Base-by-base conservation (phyloP, 2,888 invertebrate species). In the Archips xylosteana region DNA sequence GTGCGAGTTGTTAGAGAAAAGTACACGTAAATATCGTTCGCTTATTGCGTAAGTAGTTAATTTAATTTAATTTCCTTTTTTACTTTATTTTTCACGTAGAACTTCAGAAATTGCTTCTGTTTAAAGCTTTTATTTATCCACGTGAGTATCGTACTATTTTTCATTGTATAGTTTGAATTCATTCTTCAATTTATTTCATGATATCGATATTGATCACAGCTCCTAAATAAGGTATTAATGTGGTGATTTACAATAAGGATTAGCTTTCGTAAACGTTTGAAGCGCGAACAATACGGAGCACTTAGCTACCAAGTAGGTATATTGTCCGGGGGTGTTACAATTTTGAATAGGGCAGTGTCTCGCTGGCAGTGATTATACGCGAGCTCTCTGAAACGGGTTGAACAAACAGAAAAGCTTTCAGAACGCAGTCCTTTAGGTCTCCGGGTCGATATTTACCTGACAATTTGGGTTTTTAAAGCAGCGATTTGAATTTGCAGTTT, bases 21-120 rank as follows among this genome's bases (percentile, higher is more conserved):
- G 76, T 87, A 85, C 82, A 87, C 83, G 83, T 89, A 87, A 84
- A 85, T 89, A 84, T 86, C 85, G 85, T 89, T 87, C 82, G 84
- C 87, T 88, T 84, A 78, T 83, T 89, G 86, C 86, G 92, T 93
- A 91, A 93, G 93, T 92, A 90, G 88, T 83, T 85, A 86, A 85
- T 84, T 87, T 86, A 79, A 84, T 87, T 87, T 86, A 81, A 84
- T 85, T 88, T 82, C 75, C 78, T 80, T 82, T 80, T 59, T 68
- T 71, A 74, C 59, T 71, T 70, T 71, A 42, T 68, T 42, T 63
- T 42, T 34, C 62, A 59, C 32, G 15, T 32, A 49, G 0, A 47
- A 47, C 13, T 64, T 39, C 39, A 4, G 47, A 47, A 9, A 23
- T 5, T 5, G 34, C n/a, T 60, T 12, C 15, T 15, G 47, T 64